Evolutionary conservation across 2,113 vertebrate species (phyloP), one percentile per base, ranked within the genome.

Genomic region (Chloropsis hardwickii): DNA sequence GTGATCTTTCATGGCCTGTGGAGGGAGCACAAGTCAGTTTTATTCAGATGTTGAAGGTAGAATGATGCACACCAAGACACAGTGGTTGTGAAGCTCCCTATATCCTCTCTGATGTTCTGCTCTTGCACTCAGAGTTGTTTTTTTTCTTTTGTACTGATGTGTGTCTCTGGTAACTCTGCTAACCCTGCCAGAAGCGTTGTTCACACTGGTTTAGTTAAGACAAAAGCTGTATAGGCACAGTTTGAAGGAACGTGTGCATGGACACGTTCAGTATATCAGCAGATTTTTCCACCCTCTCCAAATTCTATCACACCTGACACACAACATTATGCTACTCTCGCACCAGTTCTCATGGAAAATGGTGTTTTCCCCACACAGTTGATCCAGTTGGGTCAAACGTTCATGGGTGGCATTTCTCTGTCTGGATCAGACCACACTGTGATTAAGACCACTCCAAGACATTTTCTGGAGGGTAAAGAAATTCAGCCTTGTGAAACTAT

Each of bases 291-390:
- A 37, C 1, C 5, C 29, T 4, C 19, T 53, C 20, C 42, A 25
- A 69, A 58, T 79, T 62, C 23, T n/a, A 19, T 39, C 2, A 6
- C 25, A n/a, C 47, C 33, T 58, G 31, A 47, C 66, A 67, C 4
- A 39, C 21, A 58, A 14, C 20, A 14, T 66, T 53, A 14, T 37
- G 40, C 6, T 31, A 23, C 33, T 22, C 29, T 44, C 21, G 47
- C 0, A 2, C 27, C 19, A 1, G 1, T 6, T 58, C 27, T 28
- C 51, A n/a, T 6, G 40, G 39, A 16, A 25, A 28, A 33, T 4
- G 9, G 5, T 33, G 45, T 61, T 44, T 88, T 56, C 13, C 61
- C 22, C 25, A 17, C 24, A 37, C 5, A 69, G 48, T 3, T 1
- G 4, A 48, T 35, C 40, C 29, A 45, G 6, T 7, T 53, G 37